A percentile compares a stretch with the other conserved stretches of the same genome.
These are phyloP conservation scores for Epinephelus malabaricus DNA, from an alignment of 2,797 vertebrate genomes.

Conservation along the genomic window DNA sequence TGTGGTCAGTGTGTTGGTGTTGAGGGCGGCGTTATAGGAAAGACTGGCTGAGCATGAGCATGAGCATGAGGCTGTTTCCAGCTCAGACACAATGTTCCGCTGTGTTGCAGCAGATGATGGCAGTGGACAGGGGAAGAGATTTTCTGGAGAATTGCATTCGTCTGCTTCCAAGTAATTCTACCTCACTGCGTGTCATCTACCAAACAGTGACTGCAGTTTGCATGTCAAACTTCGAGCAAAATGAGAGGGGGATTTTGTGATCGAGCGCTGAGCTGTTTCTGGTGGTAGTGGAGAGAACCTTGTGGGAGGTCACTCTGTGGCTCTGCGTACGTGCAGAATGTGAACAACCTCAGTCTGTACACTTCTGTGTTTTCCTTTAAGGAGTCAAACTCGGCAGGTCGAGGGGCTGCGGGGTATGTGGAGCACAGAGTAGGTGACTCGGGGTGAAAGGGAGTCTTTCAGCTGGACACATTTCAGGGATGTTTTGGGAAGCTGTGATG, in stretches of 20 bases:
- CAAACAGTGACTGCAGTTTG: slow-evolving; percentile 59
- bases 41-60: slow-evolving; percentile 42
- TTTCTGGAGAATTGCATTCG: slow-evolving; percentile 46
- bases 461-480: slow-evolving; percentile 73
- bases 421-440: slow-evolving; percentile 43
- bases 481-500: slow-evolving; percentile 74
- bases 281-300: slow-evolving; percentile 42
- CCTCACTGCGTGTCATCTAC: slow-evolving; percentile 62
- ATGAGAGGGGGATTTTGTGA: slow-evolving; percentile 32
- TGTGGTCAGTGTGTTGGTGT: slow-evolving; percentile 64
- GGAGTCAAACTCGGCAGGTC: slow-evolving; percentile 67
- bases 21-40: slow-evolving; percentile 51
- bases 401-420: slow-evolving; percentile 40
- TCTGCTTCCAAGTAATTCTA: slow-evolving; percentile 65
- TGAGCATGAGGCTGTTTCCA: slow-evolving; percentile 31
- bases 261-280: slow-evolving; percentile 33
- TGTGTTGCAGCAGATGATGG: slow-evolving; percentile 63
- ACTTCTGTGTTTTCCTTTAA: slow-evolving; percentile 73
- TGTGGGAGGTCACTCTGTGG: slow-evolving; percentile 71
- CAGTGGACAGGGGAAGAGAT: slow-evolving; percentile 35
- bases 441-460: slow-evolving; percentile 81
- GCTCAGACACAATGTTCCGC: slow-evolving; percentile 69
- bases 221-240: slow-evolving; percentile 39
- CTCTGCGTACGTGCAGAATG: slow-evolving; percentile 76
- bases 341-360: slow-evolving; percentile 62